phyloP scores from a whole-genome alignment of 92 coral and sea anemone species.

The Parazoanthus darwini region DNA sequence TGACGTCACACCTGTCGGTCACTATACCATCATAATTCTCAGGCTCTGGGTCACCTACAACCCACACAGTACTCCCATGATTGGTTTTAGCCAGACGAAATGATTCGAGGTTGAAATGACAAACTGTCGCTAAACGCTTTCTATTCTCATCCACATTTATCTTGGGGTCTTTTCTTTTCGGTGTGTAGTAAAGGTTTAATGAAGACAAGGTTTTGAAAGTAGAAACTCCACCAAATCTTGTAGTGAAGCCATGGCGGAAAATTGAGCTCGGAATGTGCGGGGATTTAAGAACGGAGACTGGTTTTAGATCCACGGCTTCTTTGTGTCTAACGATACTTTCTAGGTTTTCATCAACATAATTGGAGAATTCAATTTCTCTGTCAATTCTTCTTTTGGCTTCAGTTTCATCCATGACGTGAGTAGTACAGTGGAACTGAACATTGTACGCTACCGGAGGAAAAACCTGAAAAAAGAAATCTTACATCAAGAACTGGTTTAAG shows the following conservation, averaged over 20 bases:
- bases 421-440: constrained; percentile 57
- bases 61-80: constrained; percentile 86
- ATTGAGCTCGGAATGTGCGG: constrained; percentile 44
- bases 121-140: constrained; percentile 65
- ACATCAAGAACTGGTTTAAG: too few relatives aligned
- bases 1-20: constrained; percentile 58
- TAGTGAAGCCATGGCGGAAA: constrained; percentile 82
- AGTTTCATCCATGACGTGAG: constrained; percentile 58
- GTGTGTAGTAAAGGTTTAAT: constrained; percentile 73
- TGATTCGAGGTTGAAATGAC: constrained; percentile 57
- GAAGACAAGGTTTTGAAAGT: constrained; percentile 73
- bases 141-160: constrained; percentile 77
- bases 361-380: constrained; percentile 60
- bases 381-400: constrained; percentile 52
- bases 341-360: constrained; percentile 61
- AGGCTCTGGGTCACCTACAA: constrained; percentile 78
- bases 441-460: constrained; percentile 66
- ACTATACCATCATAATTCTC: constrained; percentile 83
- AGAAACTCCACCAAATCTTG: constrained; percentile 87
- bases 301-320: constrained; percentile 58
- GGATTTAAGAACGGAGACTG: constrained; percentile 63
- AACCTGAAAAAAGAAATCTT: constrained; percentile 49
- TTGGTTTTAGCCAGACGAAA: constrained; percentile 68
- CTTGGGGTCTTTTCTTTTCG: constrained; percentile 72
- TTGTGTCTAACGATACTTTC: constrained; percentile 50